A percentile compares a stretch with the other conserved stretches of the same genome.
phyloP scores from a whole-genome alignment of 2,113 vertebrate genomes.

The Phycodurus eques region DNA sequence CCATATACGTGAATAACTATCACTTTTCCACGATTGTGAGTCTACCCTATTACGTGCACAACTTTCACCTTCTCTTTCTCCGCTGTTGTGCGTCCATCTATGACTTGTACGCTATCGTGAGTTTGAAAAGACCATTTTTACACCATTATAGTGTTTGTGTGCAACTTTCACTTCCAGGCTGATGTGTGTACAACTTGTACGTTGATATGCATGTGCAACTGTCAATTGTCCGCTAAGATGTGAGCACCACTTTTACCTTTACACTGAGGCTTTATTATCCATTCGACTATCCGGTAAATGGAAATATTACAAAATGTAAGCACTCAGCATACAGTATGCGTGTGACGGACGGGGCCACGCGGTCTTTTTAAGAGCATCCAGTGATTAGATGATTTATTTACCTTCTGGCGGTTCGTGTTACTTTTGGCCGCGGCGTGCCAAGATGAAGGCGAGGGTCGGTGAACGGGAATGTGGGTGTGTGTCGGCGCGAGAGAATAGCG shows the following conservation, averaged over 20 bases:
- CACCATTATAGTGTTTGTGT: no score
- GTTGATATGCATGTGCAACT: no score
- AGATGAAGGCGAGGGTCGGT: conserved; percentile 47
- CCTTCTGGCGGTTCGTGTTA: conserved; percentile 42
- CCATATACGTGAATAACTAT: no score
- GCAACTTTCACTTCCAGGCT: no score
- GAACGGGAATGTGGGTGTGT: conserved; percentile 18
- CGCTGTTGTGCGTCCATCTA: no score
- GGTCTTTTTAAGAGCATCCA: conserved; percentile 21
- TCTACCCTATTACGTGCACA: no score
- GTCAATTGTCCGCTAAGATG: no score
- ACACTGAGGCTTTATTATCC: neutral
- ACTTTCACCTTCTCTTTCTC: no score
- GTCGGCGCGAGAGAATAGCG: conserved; percentile 26
- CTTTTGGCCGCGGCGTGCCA: conserved; percentile 37
- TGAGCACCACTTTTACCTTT: neutral
- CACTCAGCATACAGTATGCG: conserved; percentile 2
- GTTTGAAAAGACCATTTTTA: no score
- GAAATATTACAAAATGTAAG: neutral
- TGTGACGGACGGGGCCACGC: conserved; percentile 15
- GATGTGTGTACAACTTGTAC: no score
- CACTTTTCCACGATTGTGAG: no score
- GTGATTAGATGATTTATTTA: conserved; percentile 47
- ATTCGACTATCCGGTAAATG: neutral
- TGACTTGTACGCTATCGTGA: no score